Base-by-base conservation (phyloP, 2,888 invertebrate species). In the Protophormia terraenovae region DNA sequence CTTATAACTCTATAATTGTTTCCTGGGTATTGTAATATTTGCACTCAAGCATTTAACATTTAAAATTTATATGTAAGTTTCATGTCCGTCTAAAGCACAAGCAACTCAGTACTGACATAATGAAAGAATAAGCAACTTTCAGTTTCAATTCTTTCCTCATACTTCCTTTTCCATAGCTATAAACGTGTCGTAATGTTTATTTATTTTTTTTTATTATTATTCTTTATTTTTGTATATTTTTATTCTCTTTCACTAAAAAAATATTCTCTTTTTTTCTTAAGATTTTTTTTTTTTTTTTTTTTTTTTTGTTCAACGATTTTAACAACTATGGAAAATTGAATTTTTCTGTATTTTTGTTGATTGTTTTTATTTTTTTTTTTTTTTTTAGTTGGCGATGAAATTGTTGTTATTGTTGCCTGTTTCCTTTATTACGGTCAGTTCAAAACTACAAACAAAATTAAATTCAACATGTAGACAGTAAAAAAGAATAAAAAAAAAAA, bases 351-450 rank as follows among this genome's bases (percentile, higher is more conserved):
- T 32, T 62, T 58, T 41, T 58, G 10, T 75, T 82, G 60, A 82
- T 81, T 82, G 81, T 76, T 82, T 58, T 67, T 38, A 45, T 55
- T 67, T 7, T 38, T 71, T 4, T 47, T 69, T 38, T 58, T 22
- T 12, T 47, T 19, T 29, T 35, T 29, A 22, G 47, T 47, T 60
- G 50, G 38, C 45, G 38, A n/a, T 50, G 16, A 38, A 32, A 47
- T 53, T 47, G 32, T 38, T 64, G n/a, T 41, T 55, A 1, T 66
- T 66, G 27, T 45, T 58, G 32, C n/a, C 32, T 41, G 32, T 76
- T 76, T 29, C 14, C 45, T 50, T 71, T 80, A 80, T 66, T 66
- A 80, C 35, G 80, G 80, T 80, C 80, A 80, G 80, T 73, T 67
- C 19, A 66, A 72, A 60, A 50, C 27, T n/a, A 45, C 66, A 64